Base-by-base conservation (phyloP, 2,113 vertebrate species). In the Camarhynchus parvulus region DNA sequence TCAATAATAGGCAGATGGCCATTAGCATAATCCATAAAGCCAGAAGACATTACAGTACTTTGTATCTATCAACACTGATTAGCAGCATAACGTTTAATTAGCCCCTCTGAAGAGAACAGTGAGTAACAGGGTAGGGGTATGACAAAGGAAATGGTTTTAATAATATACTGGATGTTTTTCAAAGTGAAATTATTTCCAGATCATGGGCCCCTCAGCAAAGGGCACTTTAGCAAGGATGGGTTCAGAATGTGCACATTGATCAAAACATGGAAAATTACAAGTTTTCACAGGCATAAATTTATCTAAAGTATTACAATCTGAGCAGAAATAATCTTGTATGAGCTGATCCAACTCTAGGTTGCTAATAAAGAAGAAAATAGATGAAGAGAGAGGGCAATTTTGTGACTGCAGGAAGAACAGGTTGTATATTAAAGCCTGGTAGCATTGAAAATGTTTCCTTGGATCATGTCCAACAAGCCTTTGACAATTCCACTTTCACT, bases 1-100 rank as follows among this genome's bases (percentile, higher is more conserved):
- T 98, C 97, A 97, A 97, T 97, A 97, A 97, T 96, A 96, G 93
- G 92, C 98, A 98, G 97, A 97, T 98, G 97, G 96, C 59, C 69
- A 98, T 98, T 98, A 97, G 87, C 97, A 98, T 98, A 98, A 98
- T 97, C 97, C 92, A 97, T 98, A 97, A 97, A 96, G 89, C 94
- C 93, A 97, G 90, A 93, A 97, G 89, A 97, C 92, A 97, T 98
- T 97, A 96, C 95, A 97, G 93, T 94, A 92, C 70, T 98, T 96
- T 97, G 82, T 97, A 95, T 97, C 95, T 95, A 97, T 98, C 97
- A 98, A 95, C 97, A 97, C 91, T 96, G 97, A 97, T 98, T 97
- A 98, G 92, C 90, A 97, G 75, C 95, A 97, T 96, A 97, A 97
- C 58, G 22, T 97, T 97, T 97, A 97, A 97, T 97, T 98, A 96